Conservation (phyloP, 1,140 invertebrate genomes). For the Orius insidiosus region DNA sequence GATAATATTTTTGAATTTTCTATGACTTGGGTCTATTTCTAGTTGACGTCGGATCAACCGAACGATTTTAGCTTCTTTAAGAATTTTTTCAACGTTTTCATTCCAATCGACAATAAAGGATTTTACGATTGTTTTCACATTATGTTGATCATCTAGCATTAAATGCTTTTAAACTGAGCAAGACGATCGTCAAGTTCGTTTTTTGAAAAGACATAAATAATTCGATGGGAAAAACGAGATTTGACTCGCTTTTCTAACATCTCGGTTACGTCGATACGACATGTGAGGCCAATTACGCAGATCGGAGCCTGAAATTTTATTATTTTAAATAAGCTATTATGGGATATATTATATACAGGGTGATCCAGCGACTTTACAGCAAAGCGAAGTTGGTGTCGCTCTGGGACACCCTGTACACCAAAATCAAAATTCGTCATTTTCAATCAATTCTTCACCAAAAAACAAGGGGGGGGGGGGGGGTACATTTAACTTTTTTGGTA, state of each 20-base stretch:
- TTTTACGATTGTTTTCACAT: not conserved
- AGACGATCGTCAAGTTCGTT: slow-evolving; percentile 31
- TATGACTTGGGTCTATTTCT: slow-evolving; percentile 46
- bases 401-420: too few relatives aligned
- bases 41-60: slow-evolving; percentile 46
- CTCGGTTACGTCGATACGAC: slow-evolving; percentile 71
- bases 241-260: slow-evolving; percentile 86
- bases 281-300: slow-evolving; percentile 54
- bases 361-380: too few relatives aligned
- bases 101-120: slow-evolving; percentile 39
- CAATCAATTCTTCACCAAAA: too few relatives aligned
- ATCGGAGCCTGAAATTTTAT: slow-evolving; percentile 35
- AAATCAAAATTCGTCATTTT: too few relatives aligned
- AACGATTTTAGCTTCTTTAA: slow-evolving; percentile 33
- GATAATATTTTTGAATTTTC: slow-evolving; percentile 42
- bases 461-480: too few relatives aligned
- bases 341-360: too few relatives aligned
- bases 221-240: slow-evolving; percentile 82
- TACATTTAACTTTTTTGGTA: too few relatives aligned
- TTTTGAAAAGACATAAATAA: slow-evolving; percentile 61
- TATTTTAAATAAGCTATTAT: too few relatives aligned
- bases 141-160: slow-evolving; percentile 21
- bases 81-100: slow-evolving; percentile 34
- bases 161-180: slow-evolving; percentile 36
- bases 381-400: too few relatives aligned